Percentiles rank a stretch among this genome's conserved stretches.
phyloP scores from a whole-genome alignment of 2,888 invertebrate species.

The Ischnura elegans region DNA sequence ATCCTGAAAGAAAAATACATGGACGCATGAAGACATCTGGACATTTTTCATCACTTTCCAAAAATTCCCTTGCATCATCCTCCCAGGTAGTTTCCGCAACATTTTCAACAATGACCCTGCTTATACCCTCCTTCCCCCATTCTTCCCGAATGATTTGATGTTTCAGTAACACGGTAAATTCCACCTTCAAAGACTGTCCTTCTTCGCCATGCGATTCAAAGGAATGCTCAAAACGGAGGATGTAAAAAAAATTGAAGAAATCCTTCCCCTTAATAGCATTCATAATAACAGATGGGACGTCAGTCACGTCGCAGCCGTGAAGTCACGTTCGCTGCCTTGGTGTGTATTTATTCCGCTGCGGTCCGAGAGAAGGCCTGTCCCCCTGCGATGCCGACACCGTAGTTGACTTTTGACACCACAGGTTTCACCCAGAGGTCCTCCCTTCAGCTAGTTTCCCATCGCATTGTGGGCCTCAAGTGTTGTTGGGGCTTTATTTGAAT shows the following conservation, averaged over 20 bases:
- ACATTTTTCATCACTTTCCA: background rate
- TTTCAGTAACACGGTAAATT: slow-evolving; percentile 26
- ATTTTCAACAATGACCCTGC: background rate
- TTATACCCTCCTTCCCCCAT: background rate
- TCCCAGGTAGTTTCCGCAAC: background rate
- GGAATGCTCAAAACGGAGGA: background rate
- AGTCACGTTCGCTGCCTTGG: background rate
- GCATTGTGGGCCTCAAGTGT: background rate
- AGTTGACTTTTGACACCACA: slow-evolving; percentile 15
- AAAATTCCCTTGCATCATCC: background rate
- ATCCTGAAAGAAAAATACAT: too few relatives aligned
- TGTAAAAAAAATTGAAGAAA: background rate
- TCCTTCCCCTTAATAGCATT: background rate
- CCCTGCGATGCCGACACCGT: background rate
- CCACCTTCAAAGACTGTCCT: background rate
- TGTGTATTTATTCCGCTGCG: background rate
- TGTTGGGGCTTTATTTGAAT: slow-evolving; percentile 5
- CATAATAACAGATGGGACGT: slow-evolving; percentile 4
- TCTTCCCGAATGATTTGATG: background rate
- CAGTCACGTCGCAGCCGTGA: slow-evolving; percentile 17
- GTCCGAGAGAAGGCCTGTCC: slow-evolving; percentile 20
- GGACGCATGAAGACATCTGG: too few relatives aligned
- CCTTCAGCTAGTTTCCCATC: background rate
- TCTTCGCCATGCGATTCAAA: slow-evolving; percentile 6
- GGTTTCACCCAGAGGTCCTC: background rate